phyloP scores from a whole-genome alignment of 2,888 invertebrate species.

The Cerastoderma edule region DNA sequence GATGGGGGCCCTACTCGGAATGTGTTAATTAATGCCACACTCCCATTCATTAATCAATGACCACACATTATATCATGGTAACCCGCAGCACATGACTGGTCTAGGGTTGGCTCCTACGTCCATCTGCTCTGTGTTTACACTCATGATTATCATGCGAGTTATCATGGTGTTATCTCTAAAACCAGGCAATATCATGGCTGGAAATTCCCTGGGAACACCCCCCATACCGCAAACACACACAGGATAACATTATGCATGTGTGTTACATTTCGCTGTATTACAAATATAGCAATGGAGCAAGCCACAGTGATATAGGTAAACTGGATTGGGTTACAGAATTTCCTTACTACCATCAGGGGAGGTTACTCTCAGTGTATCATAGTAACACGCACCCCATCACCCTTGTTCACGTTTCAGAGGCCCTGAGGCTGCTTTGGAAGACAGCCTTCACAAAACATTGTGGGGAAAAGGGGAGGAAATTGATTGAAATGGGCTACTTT shows the following conservation, averaged over 20 bases:
- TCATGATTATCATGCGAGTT: constrained; percentile 11
- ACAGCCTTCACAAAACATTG: too few relatives aligned
- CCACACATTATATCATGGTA: too few relatives aligned
- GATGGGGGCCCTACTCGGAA: too few relatives aligned
- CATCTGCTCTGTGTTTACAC: background rate
- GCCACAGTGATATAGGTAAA: constrained; percentile 11
- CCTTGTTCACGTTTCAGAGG: too few relatives aligned
- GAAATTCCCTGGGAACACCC: constrained; percentile 25
- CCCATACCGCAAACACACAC: constrained; percentile 15
- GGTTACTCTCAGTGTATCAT: constrained; percentile 24
- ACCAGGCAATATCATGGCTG: background rate
- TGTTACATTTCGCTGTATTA: constrained; percentile 30
- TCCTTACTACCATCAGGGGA: constrained; percentile 10
- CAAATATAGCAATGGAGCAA: constrained; percentile 55
- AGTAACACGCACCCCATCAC: constrained; percentile 20
- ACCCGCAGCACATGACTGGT: too few relatives aligned
- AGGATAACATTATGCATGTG: constrained; percentile 17
- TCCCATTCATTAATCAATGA: too few relatives aligned
- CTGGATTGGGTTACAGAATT: constrained; percentile 29
- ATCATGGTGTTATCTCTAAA: background rate
- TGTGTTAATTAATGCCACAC: too few relatives aligned
- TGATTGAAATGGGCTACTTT: too few relatives aligned
- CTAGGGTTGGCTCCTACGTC: too few relatives aligned
- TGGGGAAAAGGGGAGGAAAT: too few relatives aligned
- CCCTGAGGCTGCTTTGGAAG: too few relatives aligned